Conservation (phyloP, 2,113 vertebrate species). For the Vidua chalybeata region DNA sequence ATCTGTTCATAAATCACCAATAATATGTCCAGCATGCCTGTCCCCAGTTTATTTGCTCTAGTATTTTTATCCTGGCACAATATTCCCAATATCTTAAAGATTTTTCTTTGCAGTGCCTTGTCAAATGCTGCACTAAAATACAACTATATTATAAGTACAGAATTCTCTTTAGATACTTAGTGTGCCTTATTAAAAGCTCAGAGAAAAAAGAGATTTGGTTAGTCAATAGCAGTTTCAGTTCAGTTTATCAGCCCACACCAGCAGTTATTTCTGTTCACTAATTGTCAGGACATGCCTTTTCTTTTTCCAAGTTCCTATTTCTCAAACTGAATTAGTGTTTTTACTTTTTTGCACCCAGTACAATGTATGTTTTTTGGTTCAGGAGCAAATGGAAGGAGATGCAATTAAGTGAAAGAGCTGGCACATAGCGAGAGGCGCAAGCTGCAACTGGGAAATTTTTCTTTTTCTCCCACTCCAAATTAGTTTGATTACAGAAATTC, state of each 20-base stretch:
- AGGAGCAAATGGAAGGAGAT: neutral
- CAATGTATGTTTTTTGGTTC: neutral
- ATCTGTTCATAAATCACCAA: neutral
- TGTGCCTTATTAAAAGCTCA: constrained; percentile 19
- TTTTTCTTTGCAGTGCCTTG: constrained; percentile 10
- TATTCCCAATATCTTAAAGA: neutral
- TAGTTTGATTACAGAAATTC: neutral
- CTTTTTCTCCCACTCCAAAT: neutral
- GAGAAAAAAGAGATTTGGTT: neutral
- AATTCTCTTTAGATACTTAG: neutral
- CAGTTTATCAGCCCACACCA: neutral
- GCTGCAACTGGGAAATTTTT: neutral
- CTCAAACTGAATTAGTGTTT: neutral
- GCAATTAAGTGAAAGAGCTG: neutral
- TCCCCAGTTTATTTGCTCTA: neutral
- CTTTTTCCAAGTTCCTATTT: neutral
- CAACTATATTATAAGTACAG: neutral
- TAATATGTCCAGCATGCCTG: neutral
- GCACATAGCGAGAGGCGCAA: neutral
- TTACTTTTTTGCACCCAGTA: neutral
- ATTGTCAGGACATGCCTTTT: constrained; percentile 30
- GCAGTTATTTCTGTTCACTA: constrained; percentile 11
- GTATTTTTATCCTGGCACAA: neutral
- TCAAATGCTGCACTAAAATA: neutral
- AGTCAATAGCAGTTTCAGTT: constrained; percentile 29